These are phyloP conservation scores for Zoanthus sociatus DNA, from an alignment of 92 coral and sea anemone genomes.

Conservation along the genomic window DNA sequence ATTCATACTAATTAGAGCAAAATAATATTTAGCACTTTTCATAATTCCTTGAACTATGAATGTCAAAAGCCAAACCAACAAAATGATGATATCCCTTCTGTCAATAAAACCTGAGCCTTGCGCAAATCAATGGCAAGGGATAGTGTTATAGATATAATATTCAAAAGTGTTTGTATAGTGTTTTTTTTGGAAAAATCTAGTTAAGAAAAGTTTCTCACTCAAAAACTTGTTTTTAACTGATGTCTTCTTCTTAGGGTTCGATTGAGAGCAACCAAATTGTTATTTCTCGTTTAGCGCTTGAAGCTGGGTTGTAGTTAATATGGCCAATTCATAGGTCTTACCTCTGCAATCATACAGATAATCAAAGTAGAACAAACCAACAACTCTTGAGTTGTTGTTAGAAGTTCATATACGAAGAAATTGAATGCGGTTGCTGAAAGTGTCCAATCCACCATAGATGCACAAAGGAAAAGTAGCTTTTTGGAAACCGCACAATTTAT, in stretches of 20 bases:
- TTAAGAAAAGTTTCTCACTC: too few species aligned
- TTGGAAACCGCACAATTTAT: slow-evolving; percentile 80
- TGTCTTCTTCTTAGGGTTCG: too few species aligned
- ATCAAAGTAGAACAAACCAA: slow-evolving; percentile 76
- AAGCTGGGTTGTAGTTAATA: neutral
- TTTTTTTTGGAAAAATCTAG: too few species aligned
- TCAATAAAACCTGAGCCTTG: neutral
- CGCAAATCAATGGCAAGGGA: neutral
- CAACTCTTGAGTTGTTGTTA: slow-evolving; percentile 68
- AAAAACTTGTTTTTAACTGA: too few species aligned
- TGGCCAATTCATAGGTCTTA: neutral
- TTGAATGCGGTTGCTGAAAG: slow-evolving; percentile 64
- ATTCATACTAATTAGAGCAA: neutral
- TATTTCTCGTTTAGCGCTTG: neutral
- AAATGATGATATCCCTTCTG: neutral
- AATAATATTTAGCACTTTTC: neutral
- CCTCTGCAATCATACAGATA: slow-evolving; percentile 72
- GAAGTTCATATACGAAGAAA: slow-evolving; percentile 73
- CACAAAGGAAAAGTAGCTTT: slow-evolving; percentile 75
- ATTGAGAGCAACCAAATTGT: too few species aligned
- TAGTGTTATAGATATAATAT: too few species aligned
- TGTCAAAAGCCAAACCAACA: too few species aligned
- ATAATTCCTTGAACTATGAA: neutral
- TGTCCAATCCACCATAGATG: slow-evolving; percentile 73
- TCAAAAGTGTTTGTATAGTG: too few species aligned